Evolutionary conservation across 2,888 invertebrate genomes (phyloP), one percentile per base, ranked within the genome.

Genomic region (Slavum lentiscoides): DNA sequence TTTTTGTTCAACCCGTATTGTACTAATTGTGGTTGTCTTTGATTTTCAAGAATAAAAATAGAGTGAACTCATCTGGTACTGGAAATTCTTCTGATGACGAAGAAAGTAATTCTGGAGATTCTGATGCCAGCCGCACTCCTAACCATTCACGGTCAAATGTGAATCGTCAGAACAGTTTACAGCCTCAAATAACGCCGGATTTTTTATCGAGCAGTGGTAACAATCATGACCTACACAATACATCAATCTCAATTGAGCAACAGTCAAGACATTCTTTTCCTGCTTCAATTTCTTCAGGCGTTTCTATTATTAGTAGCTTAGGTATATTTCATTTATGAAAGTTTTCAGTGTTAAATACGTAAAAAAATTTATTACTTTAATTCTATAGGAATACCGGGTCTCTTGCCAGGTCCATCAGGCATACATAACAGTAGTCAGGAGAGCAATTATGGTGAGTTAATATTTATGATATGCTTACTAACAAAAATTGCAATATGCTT

Each of bases 321-420:
- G 72, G 55, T 76, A 43, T 21, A 58, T 75, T 49, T 73, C 55
- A 55, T 39, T 53, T 23, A 39, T 68, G 5, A 2, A 53, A 30
- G 17, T 64, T 70, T 61, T 55, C 4, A 30, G 30, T 30, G 30
- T 30, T 30, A 17, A 15, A 17, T 53, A 15, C 17, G 4, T 53
- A 53, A 53, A 17, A 53, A 53, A 53, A 53, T 53, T 5, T 53
- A 8, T 58, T 72, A 21, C 30, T 59, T 39, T 64, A 74, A 19
- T 77, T 83, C 87, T 85, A 39, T 85, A 88, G 89, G 90, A 84
- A 87, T 91, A 87, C 87, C 91, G 88, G 94, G 94, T 85, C 89
- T 95, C 84, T 89, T 95, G 86, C 94, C 95, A 83, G 94, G 95
- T 85, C 94, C 94, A 59, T 95, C 95, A 83, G 94, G 94, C 85